These are phyloP conservation scores for Ictalurus punctatus DNA, from an alignment of 2,113 vertebrate genomes.

Conservation along the genomic window DNA sequence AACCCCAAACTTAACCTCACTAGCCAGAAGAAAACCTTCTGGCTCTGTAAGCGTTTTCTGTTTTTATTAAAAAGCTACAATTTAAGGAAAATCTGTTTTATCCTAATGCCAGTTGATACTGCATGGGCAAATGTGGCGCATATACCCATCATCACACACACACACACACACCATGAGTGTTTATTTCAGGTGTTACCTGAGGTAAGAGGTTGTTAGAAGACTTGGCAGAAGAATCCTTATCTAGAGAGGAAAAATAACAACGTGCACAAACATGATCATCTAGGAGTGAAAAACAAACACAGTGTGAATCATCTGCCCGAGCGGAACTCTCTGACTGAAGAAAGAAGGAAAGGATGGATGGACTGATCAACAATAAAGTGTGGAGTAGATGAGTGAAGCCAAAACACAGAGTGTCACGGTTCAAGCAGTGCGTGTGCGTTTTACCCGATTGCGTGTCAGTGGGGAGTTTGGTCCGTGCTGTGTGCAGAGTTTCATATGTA, in stretches of 20 bases:
- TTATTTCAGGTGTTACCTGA: conserved; percentile 65
- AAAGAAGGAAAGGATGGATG: too few species aligned
- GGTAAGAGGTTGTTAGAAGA: conserved; percentile 73
- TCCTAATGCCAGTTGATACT: background rate
- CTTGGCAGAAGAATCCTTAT: conserved; percentile 61
- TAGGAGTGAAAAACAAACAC: background rate
- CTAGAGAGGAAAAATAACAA: conserved; percentile 55
- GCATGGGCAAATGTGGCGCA: background rate
- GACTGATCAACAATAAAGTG: background rate
- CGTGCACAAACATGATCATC: background rate
- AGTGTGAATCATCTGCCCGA: background rate
- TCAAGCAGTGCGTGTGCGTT: background rate
- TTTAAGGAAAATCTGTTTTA: background rate
- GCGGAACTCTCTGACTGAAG: background rate
- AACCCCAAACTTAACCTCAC: background rate
- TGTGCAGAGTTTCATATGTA: conserved; percentile 88
- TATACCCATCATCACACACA: background rate
- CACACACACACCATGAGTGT: background rate
- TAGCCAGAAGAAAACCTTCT: background rate
- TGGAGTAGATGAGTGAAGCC: background rate
- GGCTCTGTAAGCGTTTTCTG: background rate
- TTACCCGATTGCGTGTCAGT: conserved; percentile 57
- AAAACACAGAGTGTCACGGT: background rate
- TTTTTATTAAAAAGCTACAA: background rate
- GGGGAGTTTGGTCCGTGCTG: conserved; percentile 87